Evolutionary conservation across 2,888 invertebrate genomes (phyloP), one percentile per base, ranked within the genome.

Genomic region (Spodoptera picta): DNA sequence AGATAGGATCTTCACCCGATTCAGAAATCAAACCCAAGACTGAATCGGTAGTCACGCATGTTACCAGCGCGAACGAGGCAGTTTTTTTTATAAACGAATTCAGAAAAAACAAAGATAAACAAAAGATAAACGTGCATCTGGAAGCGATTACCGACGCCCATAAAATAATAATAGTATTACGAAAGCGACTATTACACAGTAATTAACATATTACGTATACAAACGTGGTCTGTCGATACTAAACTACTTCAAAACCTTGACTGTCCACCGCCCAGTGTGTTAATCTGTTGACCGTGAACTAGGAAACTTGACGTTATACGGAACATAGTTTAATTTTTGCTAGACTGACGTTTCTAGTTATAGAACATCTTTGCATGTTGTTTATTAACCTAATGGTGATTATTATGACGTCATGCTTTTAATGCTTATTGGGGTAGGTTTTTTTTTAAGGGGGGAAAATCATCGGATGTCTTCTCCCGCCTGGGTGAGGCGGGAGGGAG

Each of bases 261-360:
- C 45, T 48, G 45, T 9, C 36, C 6, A 36, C 0, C 6, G 24
- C 19, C 24, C 24, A 2, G 14, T 36, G 36, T 46, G 45, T 42
- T 46, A 50, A 42, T 50, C n/a, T 36, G 0, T 5, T 51, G 31
- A 19, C 52, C 73, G 6, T 68, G 69, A 74, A 74, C 69, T 68
- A 6, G n/a, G 56, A 53, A 52, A 52, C 51, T 73, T 68, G 52
- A 48, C 19, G 44, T 6, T 24, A 27, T 14, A 11, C 12, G 27
- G 10, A 43, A 47, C 36, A 19, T 7, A n/a, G 31, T 7, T 50
- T 24, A 19, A 19, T 12, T 43, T 11, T 9, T 6, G 36, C 36
- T 49, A 31, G 31, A 12, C 23, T 5, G 41, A 10, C 7, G 12
- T 1, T n/a, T 19, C 6, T 27, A 42, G 14, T 36, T 36, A 2